Evolutionary conservation across 2,113 vertebrate species (phyloP).

Genomic region (Sphyrna mokarran): DNA sequence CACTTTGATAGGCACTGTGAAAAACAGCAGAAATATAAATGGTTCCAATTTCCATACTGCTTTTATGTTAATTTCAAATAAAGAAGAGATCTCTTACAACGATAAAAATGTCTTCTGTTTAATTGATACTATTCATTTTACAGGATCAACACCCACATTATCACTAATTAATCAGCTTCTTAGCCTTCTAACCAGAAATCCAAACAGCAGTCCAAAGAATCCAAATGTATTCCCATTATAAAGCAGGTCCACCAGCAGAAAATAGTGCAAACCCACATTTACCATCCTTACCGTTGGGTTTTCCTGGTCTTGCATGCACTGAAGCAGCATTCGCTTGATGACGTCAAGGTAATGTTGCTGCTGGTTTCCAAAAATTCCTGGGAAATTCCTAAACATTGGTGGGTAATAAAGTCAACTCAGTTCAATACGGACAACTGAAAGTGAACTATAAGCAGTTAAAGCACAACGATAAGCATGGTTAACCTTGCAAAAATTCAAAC

Average conservation of each 20-base stretch:
- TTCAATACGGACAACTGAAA: not conserved
- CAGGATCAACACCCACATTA: not conserved
- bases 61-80: not conserved
- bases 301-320: slow-evolving; percentile 97
- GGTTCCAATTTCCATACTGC: not conserved
- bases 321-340: slow-evolving; percentile 95
- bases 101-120: not conserved
- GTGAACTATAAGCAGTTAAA: not conserved
- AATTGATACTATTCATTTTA: not conserved
- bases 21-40: not conserved
- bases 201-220: no score
- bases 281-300: slow-evolving; percentile 73
- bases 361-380: slow-evolving; percentile 97
- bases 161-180: not conserved
- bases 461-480: not conserved
- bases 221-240: not conserved
- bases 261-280: not conserved
- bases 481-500: not conserved
- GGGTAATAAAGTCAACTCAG: not conserved
- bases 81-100: not conserved
- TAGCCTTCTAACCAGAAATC: not conserved
- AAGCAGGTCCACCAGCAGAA: not conserved
- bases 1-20: not conserved
- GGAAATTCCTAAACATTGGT: slow-evolving; percentile 78
- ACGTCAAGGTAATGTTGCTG: slow-evolving; percentile 97